A percentile compares a stretch with the other conserved stretches of the same genome.
Evolutionary conservation across 2,797 vertebrate genomes (phyloP).

Genomic region (Darevskia nairensis): DNA sequence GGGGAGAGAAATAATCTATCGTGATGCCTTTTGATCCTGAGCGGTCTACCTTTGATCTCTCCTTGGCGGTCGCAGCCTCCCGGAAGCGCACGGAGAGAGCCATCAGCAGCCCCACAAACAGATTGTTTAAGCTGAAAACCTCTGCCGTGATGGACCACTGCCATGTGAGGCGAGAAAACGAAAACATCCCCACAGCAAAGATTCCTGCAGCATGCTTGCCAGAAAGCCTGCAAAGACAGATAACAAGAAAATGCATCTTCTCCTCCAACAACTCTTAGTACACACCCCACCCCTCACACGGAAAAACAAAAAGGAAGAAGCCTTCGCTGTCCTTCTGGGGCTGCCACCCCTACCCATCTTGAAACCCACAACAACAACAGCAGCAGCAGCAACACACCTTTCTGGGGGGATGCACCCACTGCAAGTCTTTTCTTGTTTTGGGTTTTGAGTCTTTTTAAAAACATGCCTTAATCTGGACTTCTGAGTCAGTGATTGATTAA

Average conservation of each 20-base stretch:
- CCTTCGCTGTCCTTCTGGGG: constrained; percentile 75
- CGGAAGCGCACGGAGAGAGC: constrained; percentile 86
- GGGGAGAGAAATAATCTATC: constrained; percentile 30
- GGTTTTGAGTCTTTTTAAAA: background rate
- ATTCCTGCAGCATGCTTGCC: constrained; percentile 90
- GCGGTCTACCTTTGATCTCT: constrained; percentile 90
- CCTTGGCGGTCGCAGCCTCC: constrained; percentile 80
- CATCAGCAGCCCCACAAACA: constrained; percentile 93
- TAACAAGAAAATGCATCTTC: constrained; percentile 82
- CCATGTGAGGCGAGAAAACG: constrained; percentile 94
- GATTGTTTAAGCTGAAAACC: constrained; percentile 98
- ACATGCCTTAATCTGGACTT: background rate
- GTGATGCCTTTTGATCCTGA: constrained; percentile 63
- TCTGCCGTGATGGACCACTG: constrained; percentile 95
- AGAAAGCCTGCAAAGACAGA: constrained; percentile 88
- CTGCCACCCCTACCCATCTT: background rate
- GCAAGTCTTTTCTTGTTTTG: constrained; percentile 8
- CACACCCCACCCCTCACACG: background rate
- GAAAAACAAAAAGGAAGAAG: constrained; percentile 43
- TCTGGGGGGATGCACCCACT: constrained; percentile 68
- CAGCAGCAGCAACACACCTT: constrained; percentile 56
- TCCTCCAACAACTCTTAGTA: constrained; percentile 74
- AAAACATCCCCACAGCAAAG: constrained; percentile 92
- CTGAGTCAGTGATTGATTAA: background rate
- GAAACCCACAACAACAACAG: constrained; percentile 33